Evolutionary conservation across 2,797 vertebrate genomes (phyloP).

Genomic region (Sylvia borin): DNA sequence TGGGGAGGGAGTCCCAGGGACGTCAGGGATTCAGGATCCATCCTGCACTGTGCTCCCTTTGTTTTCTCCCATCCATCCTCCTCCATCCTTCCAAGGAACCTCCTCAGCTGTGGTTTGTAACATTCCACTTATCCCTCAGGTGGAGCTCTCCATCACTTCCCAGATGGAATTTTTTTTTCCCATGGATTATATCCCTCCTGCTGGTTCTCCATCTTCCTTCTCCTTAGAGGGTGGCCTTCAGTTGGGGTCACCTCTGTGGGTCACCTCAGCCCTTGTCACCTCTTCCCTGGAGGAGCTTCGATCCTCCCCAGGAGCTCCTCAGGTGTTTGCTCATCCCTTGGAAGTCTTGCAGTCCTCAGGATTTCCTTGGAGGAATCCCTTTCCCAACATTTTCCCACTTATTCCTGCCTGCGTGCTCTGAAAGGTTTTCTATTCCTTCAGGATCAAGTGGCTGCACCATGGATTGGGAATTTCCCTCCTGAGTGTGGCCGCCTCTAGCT

Average conservation of each 20-base stretch:
- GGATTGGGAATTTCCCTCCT: accelerated
- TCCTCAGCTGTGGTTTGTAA: neutral
- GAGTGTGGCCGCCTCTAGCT: accelerated
- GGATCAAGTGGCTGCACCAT: accelerated
- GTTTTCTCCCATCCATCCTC: neutral
- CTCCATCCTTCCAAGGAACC: neutral
- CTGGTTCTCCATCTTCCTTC: neutral
- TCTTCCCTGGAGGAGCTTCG: neutral
- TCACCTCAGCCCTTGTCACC: neutral
- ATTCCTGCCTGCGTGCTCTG: accelerated
- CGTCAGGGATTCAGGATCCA: neutral
- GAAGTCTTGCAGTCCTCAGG: neutral
- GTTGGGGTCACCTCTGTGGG: neutral
- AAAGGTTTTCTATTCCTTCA: neutral
- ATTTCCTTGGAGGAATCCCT: neutral
- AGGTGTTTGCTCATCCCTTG: accelerated
- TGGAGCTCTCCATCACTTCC: accelerated
- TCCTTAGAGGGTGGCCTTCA: neutral
- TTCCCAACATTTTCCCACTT: neutral
- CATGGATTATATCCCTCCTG: neutral
- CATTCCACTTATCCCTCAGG: accelerated
- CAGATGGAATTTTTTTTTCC: neutral
- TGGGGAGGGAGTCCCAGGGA: neutral
- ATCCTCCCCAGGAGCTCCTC: neutral
- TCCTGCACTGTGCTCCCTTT: accelerated